Evolutionary conservation across 2,797 vertebrate genomes (phyloP).

Genomic region (Pseudochirops cupreus): DNA sequence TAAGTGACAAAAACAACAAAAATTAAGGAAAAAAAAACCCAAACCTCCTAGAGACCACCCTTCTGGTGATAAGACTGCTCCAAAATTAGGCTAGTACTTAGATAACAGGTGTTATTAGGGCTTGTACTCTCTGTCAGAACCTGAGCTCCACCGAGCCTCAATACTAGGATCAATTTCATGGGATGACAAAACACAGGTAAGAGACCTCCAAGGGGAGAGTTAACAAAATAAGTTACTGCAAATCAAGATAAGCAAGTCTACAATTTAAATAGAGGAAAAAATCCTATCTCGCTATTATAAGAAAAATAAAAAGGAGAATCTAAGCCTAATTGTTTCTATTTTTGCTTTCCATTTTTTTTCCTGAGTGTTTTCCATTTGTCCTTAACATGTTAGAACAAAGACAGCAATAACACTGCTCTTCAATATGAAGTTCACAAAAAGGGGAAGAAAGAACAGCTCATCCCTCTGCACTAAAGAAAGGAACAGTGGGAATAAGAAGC

Average conservation of each 20-base stretch:
- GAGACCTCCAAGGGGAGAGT: background rate
- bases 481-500: slow-evolving; percentile 6
- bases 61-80: background rate
- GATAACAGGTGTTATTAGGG: background rate
- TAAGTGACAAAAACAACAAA: background rate
- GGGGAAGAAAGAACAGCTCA: background rate
- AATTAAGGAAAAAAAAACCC: too few species aligned
- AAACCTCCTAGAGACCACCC: background rate
- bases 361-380: background rate
- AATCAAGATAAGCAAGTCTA: slow-evolving; percentile 47
- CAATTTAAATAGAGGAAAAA: background rate
- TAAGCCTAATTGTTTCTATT: background rate
- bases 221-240: slow-evolving; percentile 56
- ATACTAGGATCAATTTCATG: background rate
- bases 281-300: background rate
- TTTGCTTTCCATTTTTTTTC: background rate
- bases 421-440: background rate
- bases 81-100: background rate
- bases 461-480: slow-evolving; percentile 2
- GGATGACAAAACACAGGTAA: background rate
- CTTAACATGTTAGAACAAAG: slow-evolving; percentile 30
- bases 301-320: background rate
- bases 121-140: background rate
- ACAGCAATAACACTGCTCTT: background rate
- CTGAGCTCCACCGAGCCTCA: background rate